Evolutionary conservation across 92 coral and sea anemone species (phyloP), one percentile per base, ranked within the genome.

Genomic region (Epizoanthus scotinus): DNA sequence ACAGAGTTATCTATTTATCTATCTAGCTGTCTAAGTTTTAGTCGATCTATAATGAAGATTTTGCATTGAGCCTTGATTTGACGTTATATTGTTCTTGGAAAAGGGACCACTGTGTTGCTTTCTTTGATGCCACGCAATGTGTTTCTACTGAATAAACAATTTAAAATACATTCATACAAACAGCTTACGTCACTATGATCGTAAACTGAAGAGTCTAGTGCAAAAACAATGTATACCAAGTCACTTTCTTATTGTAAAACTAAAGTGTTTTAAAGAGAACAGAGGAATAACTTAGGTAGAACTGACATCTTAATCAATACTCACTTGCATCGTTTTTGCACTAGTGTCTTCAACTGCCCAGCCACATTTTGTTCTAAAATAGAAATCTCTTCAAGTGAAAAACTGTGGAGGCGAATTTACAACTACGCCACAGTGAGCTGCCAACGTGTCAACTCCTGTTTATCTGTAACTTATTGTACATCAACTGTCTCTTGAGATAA

Each of bases 401-500:
- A 71, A 71, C 59, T 38, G 81, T 47, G 63, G 61, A 59, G 9
- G 81, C 59, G 67, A 75, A 58, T 59, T 75, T 75, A 58, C 81
- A 75, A 59, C 59, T 75, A 75, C 81, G 59, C 28, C 81, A 75
- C 59, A 40, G 21, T 22, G 57, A 75, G 81, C 81, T 75, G 81
- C 49, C 25, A 15, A 56, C 1, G 59, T 42, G 62, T 2, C 58
- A 75, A 36, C 81, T 59, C 81, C 42, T 59, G 66, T 59, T 75
- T 75, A 75, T 75, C 58, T 21, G 49, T 55, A 75, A 34, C 63
- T 58, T 36, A 42, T 75, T 52, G 26, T 59, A 27, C 54, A 47
- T 5, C 36, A 70, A 74, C 40, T 58, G 68, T 75, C 49, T 75
- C 67, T 36, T 60, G 47, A 38, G 36, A 59, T 58, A 74, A 57